Percentiles rank a stretch among this genome's conserved stretches.
Evolutionary conservation across 2,113 vertebrate genomes (phyloP).

Genomic region (Dolichotis patagonum): DNA sequence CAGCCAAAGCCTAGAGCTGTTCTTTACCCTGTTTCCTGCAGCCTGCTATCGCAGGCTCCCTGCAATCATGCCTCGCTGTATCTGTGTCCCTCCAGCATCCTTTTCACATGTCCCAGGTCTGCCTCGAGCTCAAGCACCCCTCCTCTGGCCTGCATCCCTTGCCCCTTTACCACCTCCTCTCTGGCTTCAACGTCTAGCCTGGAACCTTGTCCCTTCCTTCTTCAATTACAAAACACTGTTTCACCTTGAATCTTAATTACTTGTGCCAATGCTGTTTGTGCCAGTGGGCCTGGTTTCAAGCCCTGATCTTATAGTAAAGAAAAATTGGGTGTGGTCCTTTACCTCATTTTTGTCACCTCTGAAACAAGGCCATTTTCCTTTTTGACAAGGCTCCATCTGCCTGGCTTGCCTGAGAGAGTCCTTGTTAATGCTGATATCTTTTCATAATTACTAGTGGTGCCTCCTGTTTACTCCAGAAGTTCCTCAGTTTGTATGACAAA

Average conservation of each 20-base stretch:
- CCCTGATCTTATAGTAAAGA: background rate
- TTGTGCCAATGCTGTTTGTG: background rate
- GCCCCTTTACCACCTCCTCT: background rate
- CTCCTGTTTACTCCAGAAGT: background rate
- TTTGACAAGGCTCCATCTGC: background rate
- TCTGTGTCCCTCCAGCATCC: background rate
- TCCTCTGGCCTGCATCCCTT: background rate
- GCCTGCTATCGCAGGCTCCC: background rate
- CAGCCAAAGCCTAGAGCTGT: background rate
- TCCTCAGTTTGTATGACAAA: conserved; percentile 13
- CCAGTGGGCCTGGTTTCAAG: background rate
- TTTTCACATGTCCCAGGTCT: background rate
- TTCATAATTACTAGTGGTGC: background rate
- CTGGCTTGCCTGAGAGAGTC: background rate
- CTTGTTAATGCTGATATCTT: background rate
- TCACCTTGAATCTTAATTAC: background rate
- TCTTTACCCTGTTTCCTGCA: background rate
- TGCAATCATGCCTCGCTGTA: background rate
- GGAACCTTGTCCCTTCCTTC: background rate
- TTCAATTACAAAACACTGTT: background rate
- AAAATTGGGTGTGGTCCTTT: background rate
- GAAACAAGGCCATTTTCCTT: background rate
- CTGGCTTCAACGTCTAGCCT: background rate
- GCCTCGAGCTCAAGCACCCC: background rate
- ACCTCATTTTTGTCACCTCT: background rate